Evolutionary conservation across 2,797 vertebrate species (phyloP), one percentile per base, ranked within the genome.

Genomic region (Eupleurogrammus muticus): DNA sequence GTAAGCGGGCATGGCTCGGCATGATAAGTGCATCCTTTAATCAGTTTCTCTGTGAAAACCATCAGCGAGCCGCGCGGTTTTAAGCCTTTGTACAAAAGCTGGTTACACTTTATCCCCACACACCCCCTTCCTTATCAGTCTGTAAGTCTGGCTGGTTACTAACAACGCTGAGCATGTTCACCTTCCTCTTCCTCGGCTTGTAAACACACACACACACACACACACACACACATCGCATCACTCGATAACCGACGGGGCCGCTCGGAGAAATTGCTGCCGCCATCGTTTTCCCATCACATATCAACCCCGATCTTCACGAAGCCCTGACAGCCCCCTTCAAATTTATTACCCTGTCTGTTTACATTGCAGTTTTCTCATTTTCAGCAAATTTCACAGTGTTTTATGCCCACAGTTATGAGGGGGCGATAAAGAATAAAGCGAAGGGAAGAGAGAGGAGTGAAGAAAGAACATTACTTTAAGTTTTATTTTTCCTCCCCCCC

Each of bases 21-120:
- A 88, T 87, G 80, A 85, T 87, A 88, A 89, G 77, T 81, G 74
- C 73, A 81, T 75, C 55, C 67, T 80, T 83, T 85, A 84, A 90
- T 87, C 85, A 81, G 77, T 48, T 61, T 64, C 75, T 83, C 66
- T 35, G 55, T 79, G n/a, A 28, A 82, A 85, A 82, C 74, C 81
- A 85, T 70, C 75, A 86, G 82, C 21, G 46, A 63, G 70, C 66
- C 86, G 83, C 88, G 85, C 82, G 83, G 73, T 84, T 78, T 77
- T 76, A 70, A 85, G 79, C 79, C 66, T 68, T 77, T 74, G 72
- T 76, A 87, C 80, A 84, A 80, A 80, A 70, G 52, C 56, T 40
- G 57, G 44, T 49, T 76, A 51, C 63, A 20, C 6, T 28, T 28
- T 28, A 28, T n/a, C n/a, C n/a, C n/a, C n/a, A n/a, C n/a, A n/a